Percentiles rank a stretch among this genome's conserved stretches.
Conservation (phyloP, 2,113 vertebrate species). For the Ophthalmolycus amberensis region DNA sequence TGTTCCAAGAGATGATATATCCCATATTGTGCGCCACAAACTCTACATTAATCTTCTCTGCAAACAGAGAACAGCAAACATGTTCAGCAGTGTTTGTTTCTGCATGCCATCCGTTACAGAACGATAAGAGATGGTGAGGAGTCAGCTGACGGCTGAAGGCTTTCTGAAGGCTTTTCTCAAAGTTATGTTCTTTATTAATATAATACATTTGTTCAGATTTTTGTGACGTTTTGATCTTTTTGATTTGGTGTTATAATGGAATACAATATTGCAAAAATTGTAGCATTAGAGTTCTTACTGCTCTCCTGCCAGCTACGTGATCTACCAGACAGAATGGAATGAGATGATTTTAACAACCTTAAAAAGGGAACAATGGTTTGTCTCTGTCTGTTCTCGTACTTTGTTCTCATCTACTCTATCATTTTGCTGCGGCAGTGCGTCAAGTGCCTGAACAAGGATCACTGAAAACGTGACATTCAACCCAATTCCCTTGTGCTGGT, state of each 20-base stretch:
- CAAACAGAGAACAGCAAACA: neutral
- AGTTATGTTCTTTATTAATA: neutral
- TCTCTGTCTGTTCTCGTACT: neutral
- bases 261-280: too few species aligned
- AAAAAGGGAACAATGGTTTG: neutral
- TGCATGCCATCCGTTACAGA: neutral
- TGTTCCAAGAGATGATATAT: neutral
- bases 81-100: neutral
- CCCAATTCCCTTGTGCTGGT: too few species aligned
- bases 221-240: neutral
- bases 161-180: neutral
- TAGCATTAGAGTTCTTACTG: too few species aligned
- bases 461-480: neutral
- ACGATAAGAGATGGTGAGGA: neutral
- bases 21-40: neutral
- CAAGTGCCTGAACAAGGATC: slow-evolving; percentile 1
- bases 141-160: neutral
- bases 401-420: neutral
- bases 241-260: too few species aligned
- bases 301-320: too few species aligned
- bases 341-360: neutral
- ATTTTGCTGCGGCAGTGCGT: slow-evolving; percentile 12
- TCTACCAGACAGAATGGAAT: neutral
- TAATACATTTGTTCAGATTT: neutral
- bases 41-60: neutral